Percentiles rank a stretch among this genome's conserved stretches.
phyloP scores from a whole-genome alignment of 2,113 vertebrate genomes.

The Cheirogaleus medius region DNA sequence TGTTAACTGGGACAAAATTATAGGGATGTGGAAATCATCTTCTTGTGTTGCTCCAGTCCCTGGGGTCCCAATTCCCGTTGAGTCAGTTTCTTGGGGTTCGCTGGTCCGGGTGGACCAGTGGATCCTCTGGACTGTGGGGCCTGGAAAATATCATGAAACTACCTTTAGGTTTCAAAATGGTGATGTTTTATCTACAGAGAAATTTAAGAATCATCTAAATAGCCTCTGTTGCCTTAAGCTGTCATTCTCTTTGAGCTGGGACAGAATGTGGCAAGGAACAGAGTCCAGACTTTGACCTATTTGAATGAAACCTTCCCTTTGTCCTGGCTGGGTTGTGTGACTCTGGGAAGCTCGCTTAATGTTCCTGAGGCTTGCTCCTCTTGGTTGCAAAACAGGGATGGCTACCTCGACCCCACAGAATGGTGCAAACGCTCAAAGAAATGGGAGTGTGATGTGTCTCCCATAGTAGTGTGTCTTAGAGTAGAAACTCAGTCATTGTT shows the following conservation, averaged over 20 bases:
- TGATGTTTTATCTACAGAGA: too few relatives aligned
- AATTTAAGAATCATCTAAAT: not conserved
- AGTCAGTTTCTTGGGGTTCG: too few relatives aligned
- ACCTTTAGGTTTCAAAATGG: too few relatives aligned
- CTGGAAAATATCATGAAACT: too few relatives aligned
- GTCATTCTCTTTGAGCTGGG: not conserved
- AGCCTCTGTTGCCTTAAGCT: not conserved
- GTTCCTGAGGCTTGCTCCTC: not conserved
- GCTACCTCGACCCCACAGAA: not conserved
- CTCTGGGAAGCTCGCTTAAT: not conserved
- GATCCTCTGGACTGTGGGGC: too few relatives aligned
- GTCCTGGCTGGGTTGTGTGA: not conserved
- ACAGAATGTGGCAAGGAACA: not conserved
- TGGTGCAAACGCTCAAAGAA: not conserved
- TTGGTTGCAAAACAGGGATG: not conserved
- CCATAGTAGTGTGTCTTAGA: accelerated
- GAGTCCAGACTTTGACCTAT: not conserved
- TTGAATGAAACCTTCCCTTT: not conserved
- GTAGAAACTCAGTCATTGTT: not conserved
- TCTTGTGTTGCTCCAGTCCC: too few relatives aligned
- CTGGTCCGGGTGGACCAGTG: too few relatives aligned
- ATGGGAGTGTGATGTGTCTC: not conserved
- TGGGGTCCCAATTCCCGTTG: too few relatives aligned
- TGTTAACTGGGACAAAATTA: too few relatives aligned
- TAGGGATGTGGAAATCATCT: too few relatives aligned